Evolutionary conservation across 1,140 invertebrate species (phyloP).

Genomic region (Calosoma granatense): DNA sequence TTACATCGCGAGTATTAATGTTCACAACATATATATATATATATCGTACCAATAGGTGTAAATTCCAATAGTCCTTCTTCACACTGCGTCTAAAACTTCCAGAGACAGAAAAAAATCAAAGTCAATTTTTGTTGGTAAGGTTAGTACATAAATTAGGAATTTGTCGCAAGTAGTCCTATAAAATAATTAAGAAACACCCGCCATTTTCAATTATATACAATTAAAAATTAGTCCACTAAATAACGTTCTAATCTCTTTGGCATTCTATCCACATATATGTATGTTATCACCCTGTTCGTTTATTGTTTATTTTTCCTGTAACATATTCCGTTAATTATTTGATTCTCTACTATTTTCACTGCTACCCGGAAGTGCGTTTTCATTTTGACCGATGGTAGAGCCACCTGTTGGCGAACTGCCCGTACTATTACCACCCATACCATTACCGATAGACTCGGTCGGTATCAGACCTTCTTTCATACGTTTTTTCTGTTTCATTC

Average conservation of each 20-base stretch:
- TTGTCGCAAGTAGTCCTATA: too few species aligned
- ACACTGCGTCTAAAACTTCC: too few species aligned
- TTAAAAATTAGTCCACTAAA: background rate
- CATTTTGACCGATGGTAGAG: slow-evolving; percentile 29
- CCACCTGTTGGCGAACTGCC: slow-evolving; percentile 35
- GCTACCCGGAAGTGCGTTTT: slow-evolving; percentile 36
- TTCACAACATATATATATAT: too few species aligned
- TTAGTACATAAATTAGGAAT: too few species aligned
- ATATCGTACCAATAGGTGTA: too few species aligned
- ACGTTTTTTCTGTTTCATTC: slow-evolving; percentile 90
- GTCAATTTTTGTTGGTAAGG: too few species aligned
- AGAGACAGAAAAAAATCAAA: too few species aligned
- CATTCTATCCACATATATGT: slow-evolving; percentile 3
- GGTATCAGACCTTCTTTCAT: slow-evolving; percentile 83
- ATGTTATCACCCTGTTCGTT: background rate
- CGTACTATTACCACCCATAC: slow-evolving; percentile 20
- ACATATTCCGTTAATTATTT: slow-evolving; percentile 23
- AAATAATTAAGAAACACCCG: too few species aligned
- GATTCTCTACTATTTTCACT: slow-evolving; percentile 52
- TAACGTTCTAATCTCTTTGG: background rate
- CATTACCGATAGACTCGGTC: slow-evolving; percentile 37
- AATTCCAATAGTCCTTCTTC: too few species aligned
- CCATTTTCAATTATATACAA: background rate
- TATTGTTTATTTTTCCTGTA: too few species aligned
- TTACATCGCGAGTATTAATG: background rate